Conservation (phyloP, 2,888 invertebrate species). For the Byasa hedistus region DNA sequence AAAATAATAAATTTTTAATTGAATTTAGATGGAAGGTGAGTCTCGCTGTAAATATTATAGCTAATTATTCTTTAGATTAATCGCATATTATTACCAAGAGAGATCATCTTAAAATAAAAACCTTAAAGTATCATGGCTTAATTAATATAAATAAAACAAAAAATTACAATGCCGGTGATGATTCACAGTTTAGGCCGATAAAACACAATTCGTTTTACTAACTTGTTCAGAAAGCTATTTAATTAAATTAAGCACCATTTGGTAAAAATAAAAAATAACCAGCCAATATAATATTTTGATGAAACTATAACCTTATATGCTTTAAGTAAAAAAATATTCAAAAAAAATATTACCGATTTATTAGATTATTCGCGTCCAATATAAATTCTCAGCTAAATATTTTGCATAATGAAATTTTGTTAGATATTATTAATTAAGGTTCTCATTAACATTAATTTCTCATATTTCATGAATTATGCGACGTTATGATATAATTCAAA, state of each 20-base stretch:
- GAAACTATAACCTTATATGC: neutral
- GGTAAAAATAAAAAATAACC: neutral
- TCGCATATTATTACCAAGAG: too few species aligned
- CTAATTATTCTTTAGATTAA: too few species aligned
- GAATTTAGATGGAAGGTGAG: too few species aligned
- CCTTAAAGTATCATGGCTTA: too few species aligned
- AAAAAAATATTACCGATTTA: conserved; percentile 4
- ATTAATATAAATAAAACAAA: too few species aligned
- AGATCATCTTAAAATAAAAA: too few species aligned
- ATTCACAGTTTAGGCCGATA: too few species aligned
- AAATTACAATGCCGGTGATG: too few species aligned
- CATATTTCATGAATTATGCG: conserved; percentile 14
- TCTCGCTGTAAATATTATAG: too few species aligned
- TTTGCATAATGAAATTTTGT: conserved; percentile 1
- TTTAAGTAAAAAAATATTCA: neutral
- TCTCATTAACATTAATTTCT: conserved; percentile 18
- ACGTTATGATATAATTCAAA: conserved; percentile 20
- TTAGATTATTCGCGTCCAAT: neutral
- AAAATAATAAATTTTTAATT: too few species aligned
- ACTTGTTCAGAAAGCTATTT: neutral
- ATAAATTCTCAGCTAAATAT: neutral
- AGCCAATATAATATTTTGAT: neutral
- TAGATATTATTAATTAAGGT: conserved; percentile 22
- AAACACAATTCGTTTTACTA: neutral
- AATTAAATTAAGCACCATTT: neutral